Percentiles rank a stretch among this genome's conserved stretches.
Conservation (phyloP, 2,113 vertebrate genomes). For the Pluvialis apricaria region DNA sequence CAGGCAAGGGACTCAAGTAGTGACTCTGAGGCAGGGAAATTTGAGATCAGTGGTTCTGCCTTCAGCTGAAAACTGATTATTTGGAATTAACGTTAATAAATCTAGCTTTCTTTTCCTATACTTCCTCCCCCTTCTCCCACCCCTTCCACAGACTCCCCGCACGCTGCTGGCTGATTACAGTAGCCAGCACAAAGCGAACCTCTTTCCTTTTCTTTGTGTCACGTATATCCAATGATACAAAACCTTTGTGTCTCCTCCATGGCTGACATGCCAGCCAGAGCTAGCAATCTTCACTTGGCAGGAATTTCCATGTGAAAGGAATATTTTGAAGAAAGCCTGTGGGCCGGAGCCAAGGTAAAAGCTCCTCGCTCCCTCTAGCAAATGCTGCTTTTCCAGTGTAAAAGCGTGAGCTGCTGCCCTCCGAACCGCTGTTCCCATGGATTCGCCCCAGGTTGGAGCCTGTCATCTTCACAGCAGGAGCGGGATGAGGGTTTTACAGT, state of each 20-base stretch:
- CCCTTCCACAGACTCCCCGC: background rate
- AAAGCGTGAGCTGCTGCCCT: background rate
- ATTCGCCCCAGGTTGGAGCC: background rate
- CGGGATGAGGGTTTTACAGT: background rate
- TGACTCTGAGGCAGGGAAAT: slow-evolving; percentile 18
- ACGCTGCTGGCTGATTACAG: background rate
- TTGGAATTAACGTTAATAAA: slow-evolving; percentile 46
- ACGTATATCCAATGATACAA: background rate
- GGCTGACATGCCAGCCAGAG: slow-evolving; percentile 17
- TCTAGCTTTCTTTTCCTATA: background rate
- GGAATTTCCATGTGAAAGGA: slow-evolving; percentile 57
- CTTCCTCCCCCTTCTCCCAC: background rate
- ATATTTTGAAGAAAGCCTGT: slow-evolving; percentile 22
- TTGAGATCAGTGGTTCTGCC: slow-evolving; percentile 17
- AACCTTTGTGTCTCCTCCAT: background rate
- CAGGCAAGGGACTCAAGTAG: background rate
- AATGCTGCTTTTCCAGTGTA: slow-evolving; percentile 23
- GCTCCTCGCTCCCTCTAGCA: background rate
- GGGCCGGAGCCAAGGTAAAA: slow-evolving; percentile 17
- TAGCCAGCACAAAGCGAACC: background rate
- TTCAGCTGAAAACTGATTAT: slow-evolving; percentile 27
- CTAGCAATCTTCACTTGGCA: slow-evolving; percentile 47
- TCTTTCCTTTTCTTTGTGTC: background rate
- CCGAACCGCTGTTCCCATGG: background rate
- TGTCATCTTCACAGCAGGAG: slow-evolving; percentile 35